Evolutionary conservation across 2,797 vertebrate genomes (phyloP).

Genomic region (Fringilla coelebs): DNA sequence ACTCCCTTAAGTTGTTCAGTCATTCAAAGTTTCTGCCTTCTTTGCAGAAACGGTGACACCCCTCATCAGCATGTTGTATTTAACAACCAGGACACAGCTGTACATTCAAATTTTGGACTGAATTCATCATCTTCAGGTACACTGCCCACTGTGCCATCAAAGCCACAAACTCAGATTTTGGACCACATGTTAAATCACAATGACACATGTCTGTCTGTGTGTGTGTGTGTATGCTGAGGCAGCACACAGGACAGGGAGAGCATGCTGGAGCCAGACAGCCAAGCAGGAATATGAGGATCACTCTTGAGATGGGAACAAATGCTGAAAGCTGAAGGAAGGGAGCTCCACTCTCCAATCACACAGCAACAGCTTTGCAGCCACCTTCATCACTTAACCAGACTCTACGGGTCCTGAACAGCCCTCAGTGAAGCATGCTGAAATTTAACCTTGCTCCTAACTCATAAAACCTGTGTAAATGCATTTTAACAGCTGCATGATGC

Average conservation of each 20-base stretch:
- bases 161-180: not conserved
- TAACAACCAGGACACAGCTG: not conserved
- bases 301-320: not conserved
- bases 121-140: not conserved
- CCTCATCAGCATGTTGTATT: not conserved
- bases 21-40: not conserved
- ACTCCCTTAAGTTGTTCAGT: not conserved
- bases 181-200: not conserved
- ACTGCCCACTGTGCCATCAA: not conserved
- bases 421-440: not conserved
- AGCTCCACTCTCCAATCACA: not conserved
- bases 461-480: not conserved
- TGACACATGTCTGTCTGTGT: not conserved
- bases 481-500: not conserved
- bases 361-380: not conserved
- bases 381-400: not conserved
- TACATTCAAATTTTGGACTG: not conserved
- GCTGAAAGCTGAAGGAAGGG: not conserved
- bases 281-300: accelerated
- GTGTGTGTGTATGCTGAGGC: not conserved
- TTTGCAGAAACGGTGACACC: not conserved
- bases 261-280: not conserved
- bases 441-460: not conserved
- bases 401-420: not conserved
- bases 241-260: not conserved